These are phyloP conservation scores for Aythya baeri DNA, from an alignment of 2,113 vertebrate species.

Conservation along the genomic window DNA sequence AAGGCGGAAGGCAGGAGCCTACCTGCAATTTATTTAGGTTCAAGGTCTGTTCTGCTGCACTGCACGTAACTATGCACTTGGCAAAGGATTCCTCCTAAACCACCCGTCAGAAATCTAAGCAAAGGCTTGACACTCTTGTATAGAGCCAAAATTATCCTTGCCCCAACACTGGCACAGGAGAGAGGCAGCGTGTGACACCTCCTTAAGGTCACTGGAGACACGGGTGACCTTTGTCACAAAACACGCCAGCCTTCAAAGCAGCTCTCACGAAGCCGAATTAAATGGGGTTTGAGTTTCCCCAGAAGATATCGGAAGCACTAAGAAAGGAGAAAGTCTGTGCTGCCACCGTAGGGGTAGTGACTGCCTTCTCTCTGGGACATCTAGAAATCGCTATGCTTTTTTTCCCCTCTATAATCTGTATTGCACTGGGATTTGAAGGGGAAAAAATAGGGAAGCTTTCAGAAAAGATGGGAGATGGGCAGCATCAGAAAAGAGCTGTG, in stretches of 20 bases:
- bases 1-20: background rate
- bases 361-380: background rate
- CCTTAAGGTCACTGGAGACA: background rate
- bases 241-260: accelerated
- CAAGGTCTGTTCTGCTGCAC: constrained; percentile 5
- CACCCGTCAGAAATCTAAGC: background rate
- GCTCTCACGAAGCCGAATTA: background rate
- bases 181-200: background rate
- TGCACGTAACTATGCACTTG: background rate
- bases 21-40: background rate
- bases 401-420: background rate
- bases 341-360: background rate
- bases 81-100: constrained; percentile 3
- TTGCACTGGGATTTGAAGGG: background rate
- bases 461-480: background rate
- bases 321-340: background rate
- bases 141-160: background rate
- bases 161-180: background rate
- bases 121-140: background rate
- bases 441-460: background rate
- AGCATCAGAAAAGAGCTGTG: background rate
- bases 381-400: background rate
- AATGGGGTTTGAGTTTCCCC: background rate
- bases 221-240: background rate
- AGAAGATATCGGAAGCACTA: background rate